Percentiles rank a stretch among this genome's conserved stretches.
Conservation (phyloP, 1,140 invertebrate species). For the Mercenaria mercenaria region DNA sequence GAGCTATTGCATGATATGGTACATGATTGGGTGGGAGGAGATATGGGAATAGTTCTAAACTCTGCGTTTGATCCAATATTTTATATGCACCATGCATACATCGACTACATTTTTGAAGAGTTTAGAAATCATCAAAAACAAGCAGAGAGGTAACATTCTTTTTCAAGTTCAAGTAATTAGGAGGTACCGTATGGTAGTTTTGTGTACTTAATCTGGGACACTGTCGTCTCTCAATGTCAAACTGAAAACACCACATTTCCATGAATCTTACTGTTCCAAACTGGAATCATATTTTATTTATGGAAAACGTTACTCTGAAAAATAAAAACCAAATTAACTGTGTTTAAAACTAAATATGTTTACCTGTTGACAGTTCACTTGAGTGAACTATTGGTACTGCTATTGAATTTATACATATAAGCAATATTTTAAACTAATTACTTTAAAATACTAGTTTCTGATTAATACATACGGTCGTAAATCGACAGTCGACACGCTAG, state of each 20-base stretch:
- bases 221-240: conserved; percentile 6
- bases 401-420: too few relatives aligned
- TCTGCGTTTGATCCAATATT: conserved; percentile 84
- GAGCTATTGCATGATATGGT: conserved; percentile 32
- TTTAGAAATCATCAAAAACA: conserved; percentile 57
- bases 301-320: conserved; percentile 11
- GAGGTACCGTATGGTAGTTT: conserved; percentile 61
- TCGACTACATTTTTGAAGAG: conserved; percentile 82
- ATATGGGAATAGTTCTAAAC: conserved; percentile 73
- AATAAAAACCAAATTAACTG: neutral
- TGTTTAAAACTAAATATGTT: neutral
- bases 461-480: too few relatives aligned
- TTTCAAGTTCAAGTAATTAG: conserved; percentile 54
- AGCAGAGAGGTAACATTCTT: too few relatives aligned
- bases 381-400: too few relatives aligned
- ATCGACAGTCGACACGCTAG: too few relatives aligned
- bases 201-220: conserved; percentile 64
- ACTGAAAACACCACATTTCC: conserved; percentile 60
- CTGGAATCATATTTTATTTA: conserved; percentile 62
- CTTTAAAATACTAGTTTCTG: too few relatives aligned
- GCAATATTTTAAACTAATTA: too few relatives aligned
- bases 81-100: conserved; percentile 85
- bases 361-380: too few relatives aligned
- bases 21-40: conserved; percentile 77
- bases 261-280: conserved; percentile 61